These are phyloP conservation scores for Discoglossus pictus DNA, from an alignment of 2,797 vertebrate species.

Conservation along the genomic window DNA sequence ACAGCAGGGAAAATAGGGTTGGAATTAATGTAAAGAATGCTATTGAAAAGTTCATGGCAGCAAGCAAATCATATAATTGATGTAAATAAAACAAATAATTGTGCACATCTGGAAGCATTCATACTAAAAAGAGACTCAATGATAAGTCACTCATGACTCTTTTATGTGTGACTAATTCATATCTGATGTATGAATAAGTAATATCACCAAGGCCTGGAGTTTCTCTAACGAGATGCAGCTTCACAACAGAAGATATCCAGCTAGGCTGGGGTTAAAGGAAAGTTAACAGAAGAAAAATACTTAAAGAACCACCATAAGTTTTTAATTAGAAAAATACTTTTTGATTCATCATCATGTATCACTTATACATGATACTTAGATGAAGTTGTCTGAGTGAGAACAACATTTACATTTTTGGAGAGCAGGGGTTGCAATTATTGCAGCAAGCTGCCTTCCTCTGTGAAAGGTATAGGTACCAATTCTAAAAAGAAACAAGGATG, in stretches of 20 bases:
- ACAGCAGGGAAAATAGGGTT: conserved; percentile 2
- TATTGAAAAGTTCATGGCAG: conserved; percentile 39
- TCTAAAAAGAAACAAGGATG: no score
- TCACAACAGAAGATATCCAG: conserved; percentile 34
- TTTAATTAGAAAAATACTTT: no score
- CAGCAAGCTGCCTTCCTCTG: no score
- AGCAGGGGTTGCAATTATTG: no score
- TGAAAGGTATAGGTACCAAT: no score
- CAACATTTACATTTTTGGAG: no score
- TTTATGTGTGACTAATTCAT: conserved; percentile 46
- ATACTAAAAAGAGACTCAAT: conserved; percentile 23
- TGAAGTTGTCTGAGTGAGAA: no score
- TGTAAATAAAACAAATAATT: conserved; percentile 41
- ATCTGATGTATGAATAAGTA: conserved; percentile 40
- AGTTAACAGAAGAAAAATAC: no score
- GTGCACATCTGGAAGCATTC: conserved; percentile 40
- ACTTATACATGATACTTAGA: no score
- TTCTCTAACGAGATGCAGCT: conserved; percentile 19
- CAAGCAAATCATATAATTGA: conserved; percentile 47
- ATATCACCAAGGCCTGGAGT: conserved; percentile 20
- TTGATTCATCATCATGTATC: no score
- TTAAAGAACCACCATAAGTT: no score
- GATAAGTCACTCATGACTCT: conserved; percentile 39
- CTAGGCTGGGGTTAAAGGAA: conserved; percentile 16
- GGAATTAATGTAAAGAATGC: conserved; percentile 14